Evolutionary conservation across 2,113 vertebrate genomes (phyloP).

Genomic region (Cinclus mexicanus): DNA sequence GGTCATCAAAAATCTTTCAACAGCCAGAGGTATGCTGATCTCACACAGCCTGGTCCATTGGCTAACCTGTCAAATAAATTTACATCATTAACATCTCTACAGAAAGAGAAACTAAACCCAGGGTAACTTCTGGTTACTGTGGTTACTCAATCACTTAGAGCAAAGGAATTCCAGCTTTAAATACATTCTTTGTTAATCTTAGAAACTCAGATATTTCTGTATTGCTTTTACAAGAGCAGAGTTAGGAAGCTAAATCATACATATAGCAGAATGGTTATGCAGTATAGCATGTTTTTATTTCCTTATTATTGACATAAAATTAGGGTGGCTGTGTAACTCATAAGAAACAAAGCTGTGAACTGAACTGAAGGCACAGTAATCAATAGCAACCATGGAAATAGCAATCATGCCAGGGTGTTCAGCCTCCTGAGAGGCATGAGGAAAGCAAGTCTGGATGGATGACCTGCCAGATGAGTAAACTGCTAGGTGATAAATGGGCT

Average conservation of each 20-base stretch:
- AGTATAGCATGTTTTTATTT: background rate
- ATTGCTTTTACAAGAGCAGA: background rate
- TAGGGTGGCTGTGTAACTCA: background rate
- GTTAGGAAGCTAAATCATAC: background rate
- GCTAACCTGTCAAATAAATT: constrained; percentile 83
- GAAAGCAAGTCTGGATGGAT: background rate
- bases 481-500: background rate
- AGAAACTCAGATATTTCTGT: background rate
- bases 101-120: background rate
- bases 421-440: background rate
- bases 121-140: background rate
- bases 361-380: background rate
- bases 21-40: constrained; percentile 87
- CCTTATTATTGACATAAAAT: background rate
- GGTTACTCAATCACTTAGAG: background rate
- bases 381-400: background rate
- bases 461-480: background rate
- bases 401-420: background rate
- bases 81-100: background rate
- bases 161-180: background rate
- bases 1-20: constrained; percentile 81
- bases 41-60: constrained; percentile 97
- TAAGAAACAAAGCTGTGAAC: background rate
- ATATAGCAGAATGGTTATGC: background rate
- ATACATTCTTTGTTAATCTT: background rate